Percentiles rank a stretch among this genome's conserved stretches.
Conservation (phyloP, 2,113 vertebrate genomes). For the Tenebrosternarchus preto region DNA sequence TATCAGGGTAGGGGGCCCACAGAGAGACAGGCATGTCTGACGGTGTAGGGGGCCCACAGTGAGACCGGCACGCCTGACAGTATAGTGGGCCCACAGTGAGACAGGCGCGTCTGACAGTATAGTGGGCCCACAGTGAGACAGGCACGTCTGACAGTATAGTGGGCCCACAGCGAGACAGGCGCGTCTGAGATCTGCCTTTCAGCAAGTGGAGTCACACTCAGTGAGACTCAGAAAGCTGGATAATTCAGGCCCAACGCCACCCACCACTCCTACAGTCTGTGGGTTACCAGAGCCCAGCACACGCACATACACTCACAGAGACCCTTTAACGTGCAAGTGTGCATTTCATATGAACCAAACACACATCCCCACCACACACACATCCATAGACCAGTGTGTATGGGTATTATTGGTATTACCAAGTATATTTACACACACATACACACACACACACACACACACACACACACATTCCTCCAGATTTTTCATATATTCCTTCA, state of each 20-base stretch:
- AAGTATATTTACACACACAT: constrained; percentile 8
- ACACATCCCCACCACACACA: constrained; percentile 5
- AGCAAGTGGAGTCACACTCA: constrained; percentile 67
- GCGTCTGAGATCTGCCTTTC: constrained; percentile 62
- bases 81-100: constrained; percentile 3
- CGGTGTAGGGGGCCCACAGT: not conserved
- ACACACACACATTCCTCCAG: not conserved
- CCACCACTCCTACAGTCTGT: constrained; percentile 52
- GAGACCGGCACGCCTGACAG: constrained; percentile 40
- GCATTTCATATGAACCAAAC: constrained; percentile 17
- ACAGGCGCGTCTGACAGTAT: constrained; percentile 42
- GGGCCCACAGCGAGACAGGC: constrained; percentile 24
- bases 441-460: constrained; percentile 26
- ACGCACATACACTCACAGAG: constrained; percentile 22
- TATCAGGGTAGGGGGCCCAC: not conserved
- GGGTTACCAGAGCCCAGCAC: constrained; percentile 54
- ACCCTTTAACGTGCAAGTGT: constrained; percentile 8
- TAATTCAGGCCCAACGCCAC: constrained; percentile 62
- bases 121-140: constrained; percentile 7
- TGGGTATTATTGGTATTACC: not conserved
- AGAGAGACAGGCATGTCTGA: not conserved
- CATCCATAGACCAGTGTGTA: constrained; percentile 24
- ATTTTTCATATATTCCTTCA: not conserved
- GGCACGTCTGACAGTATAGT: constrained; percentile 36
- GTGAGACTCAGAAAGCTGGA: constrained; percentile 67